phyloP scores from a whole-genome alignment of 2,888 invertebrate genomes.

The Rhingia campestris region DNA sequence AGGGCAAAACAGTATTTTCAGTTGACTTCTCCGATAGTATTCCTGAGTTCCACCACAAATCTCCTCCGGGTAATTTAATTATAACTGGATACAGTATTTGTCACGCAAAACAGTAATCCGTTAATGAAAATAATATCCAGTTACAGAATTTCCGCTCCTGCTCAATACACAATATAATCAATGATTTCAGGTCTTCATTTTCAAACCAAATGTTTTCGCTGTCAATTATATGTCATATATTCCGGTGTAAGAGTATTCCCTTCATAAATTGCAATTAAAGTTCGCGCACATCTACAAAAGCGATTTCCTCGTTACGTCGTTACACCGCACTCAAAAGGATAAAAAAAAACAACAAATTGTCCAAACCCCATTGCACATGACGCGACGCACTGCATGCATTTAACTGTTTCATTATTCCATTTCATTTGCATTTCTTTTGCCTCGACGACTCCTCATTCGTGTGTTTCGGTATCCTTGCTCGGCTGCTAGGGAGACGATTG shows the following conservation, averaged over 20 bases:
- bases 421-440: conserved; percentile 37
- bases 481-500: not conserved
- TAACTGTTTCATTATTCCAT: conserved; percentile 66
- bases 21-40: conserved; percentile 1
- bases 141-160: not conserved
- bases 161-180: conserved; percentile 24
- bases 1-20: conserved; percentile 18
- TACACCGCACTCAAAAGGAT: not conserved
- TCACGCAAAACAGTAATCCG: conserved; percentile 33
- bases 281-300: not conserved
- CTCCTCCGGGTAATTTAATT: not conserved
- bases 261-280: conserved; percentile 50
- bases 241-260: not conserved
- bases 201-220: conserved; percentile 5
- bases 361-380: conserved; percentile 32
- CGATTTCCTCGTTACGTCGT: not conserved
- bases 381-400: conserved; percentile 39
- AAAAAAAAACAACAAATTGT: conserved; percentile 1
- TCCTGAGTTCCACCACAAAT: not conserved
- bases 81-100: conserved; percentile 6
- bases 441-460: conserved; percentile 11
- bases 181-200: conserved; percentile 18
- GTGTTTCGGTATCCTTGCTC: not conserved
- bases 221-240: conserved; percentile 5
- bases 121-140: conserved; percentile 59